phyloP scores from a whole-genome alignment of 2,888 invertebrate species.

The Aethes cnicana region DNA sequence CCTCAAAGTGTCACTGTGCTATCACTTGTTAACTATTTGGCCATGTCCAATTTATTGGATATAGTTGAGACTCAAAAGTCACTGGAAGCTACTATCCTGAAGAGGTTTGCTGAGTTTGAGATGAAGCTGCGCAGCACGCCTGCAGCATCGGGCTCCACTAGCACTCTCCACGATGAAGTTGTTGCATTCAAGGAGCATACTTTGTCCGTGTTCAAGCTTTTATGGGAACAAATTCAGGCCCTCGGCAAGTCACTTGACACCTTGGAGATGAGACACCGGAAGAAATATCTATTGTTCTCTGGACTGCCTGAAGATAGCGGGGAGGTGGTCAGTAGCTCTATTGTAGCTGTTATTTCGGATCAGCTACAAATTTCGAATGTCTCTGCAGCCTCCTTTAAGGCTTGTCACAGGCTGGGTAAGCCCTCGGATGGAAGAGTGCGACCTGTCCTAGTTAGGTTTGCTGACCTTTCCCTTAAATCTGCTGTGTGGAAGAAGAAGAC shows the following conservation, averaged over 20 bases:
- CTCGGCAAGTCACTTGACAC: not conserved
- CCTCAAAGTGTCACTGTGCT: not conserved
- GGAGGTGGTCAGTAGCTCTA: not conserved
- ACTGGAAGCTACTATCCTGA: not conserved
- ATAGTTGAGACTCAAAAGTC: not conserved
- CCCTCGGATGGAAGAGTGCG: not conserved
- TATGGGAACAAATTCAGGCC: not conserved
- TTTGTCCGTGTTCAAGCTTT: not conserved
- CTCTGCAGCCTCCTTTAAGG: not conserved
- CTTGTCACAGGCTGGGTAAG: constrained; percentile 1
- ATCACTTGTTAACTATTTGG: not conserved
- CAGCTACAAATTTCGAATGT: constrained; percentile 12
- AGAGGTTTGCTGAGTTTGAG: not conserved
- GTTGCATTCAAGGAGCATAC: not conserved
- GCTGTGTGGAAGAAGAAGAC: not conserved
- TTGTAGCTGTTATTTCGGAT: not conserved
- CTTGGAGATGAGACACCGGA: constrained; percentile 6
- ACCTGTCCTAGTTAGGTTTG: not conserved
- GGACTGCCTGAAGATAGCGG: not conserved
- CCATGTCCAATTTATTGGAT: not conserved
- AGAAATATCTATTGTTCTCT: not conserved
- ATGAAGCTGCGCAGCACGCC: not conserved
- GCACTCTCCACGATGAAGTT: not conserved
- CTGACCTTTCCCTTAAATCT: not conserved
- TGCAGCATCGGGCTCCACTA: not conserved